Conservation (phyloP, 37 sponge, comb jelly and placozoan genomes). For the Beroe ovata region DNA sequence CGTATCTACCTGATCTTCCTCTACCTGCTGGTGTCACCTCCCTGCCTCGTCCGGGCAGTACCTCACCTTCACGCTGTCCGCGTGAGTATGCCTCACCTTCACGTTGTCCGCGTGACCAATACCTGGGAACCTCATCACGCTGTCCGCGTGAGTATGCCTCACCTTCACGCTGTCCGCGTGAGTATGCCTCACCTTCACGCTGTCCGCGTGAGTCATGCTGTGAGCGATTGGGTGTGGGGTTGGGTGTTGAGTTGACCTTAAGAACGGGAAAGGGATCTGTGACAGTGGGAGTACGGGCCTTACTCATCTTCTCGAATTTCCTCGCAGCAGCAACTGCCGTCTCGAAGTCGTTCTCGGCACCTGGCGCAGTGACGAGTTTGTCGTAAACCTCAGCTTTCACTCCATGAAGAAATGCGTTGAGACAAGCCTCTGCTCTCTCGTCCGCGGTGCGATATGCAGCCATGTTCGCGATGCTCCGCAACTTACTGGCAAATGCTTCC, state of each 20-base stretch:
- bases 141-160: neutral
- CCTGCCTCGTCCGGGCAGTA: neutral
- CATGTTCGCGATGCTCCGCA: constrained; percentile 4
- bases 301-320: constrained; percentile 37
- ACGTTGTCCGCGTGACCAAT: neutral
- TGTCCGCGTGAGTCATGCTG: neutral
- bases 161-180: constrained; percentile 1
- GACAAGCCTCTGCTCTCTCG: neutral
- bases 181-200: neutral
- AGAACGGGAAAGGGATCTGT: neutral
- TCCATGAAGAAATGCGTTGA: constrained; percentile 17
- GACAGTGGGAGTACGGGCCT: neutral
- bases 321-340: constrained; percentile 1
- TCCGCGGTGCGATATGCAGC: neutral
- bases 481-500: neutral
- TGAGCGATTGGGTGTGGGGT: neutral
- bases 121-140: constrained; percentile 1
- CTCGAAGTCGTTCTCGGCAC: constrained; percentile 33
- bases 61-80: constrained; percentile 1
- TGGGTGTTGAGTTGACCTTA: neutral
- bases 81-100: neutral
- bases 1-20: neutral
- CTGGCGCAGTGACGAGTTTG: neutral
- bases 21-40: neutral
- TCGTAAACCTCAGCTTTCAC: constrained; percentile 8